Base-by-base conservation (phyloP, 2,888 invertebrate genomes). In the Agonopterix heracliana region DNA sequence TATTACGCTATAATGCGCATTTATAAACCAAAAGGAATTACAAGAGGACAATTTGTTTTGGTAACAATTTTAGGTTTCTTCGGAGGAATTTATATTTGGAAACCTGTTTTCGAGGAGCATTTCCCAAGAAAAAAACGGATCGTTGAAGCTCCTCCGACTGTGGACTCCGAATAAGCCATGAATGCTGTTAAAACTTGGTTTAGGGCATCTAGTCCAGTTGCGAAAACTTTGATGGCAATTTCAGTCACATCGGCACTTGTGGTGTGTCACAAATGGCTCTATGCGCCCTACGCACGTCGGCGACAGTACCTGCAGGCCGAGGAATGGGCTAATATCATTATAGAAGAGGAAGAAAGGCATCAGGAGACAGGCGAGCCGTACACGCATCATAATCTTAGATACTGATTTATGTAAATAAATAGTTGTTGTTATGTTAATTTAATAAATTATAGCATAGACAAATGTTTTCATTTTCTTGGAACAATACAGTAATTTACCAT, bases 21-120 rank as follows among this genome's bases (percentile, higher is more conserved):
- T 54, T 75, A 78, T 55, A 80, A 65, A 62, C 83, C 84, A 17
- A 73, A 67, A 57, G 75, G 83, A 43, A 52, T 90, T 52, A 75
- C 81, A 10, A 84, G 48, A 54, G 68, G 74, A 47, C 86, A 90
- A 63, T 53, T 90, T 52, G 60, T 73, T 46, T 51, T 90, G 43
- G 79, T 75, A 10, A 63, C 79, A 35, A 52, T 85, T 56, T 54
- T 90, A 46, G 90, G 90, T 26, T 68, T 83, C 47, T 58, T 84
- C 43, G 67, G 84, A 49, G 90, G 90, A 54, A 57, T 84, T 54
- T 90, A 90, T 57, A 85, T 90, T 59, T 90, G 90, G 90, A 82
- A 74, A 62, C 90, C 90, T 1, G 41, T 86, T 7, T 72, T 90
- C 47, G 67, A 77, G 49, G 75, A 82, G 4, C 63, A 66, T 54